These are phyloP conservation scores for Dicyrtomina minuta DNA, from an alignment of 2,888 invertebrate species.

Conservation along the genomic window DNA sequence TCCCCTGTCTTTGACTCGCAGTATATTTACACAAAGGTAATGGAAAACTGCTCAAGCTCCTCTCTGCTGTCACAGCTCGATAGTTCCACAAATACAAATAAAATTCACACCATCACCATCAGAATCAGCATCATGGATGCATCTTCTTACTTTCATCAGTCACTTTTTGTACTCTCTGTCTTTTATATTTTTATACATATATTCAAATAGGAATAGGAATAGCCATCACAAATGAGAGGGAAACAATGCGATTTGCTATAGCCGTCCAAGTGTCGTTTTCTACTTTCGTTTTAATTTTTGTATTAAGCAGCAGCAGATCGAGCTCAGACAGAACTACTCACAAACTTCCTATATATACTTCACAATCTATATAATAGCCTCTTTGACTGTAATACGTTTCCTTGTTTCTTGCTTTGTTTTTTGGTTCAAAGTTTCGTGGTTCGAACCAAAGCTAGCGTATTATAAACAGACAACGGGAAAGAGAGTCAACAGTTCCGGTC, in stretches of 20 bases:
- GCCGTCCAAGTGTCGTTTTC: neutral
- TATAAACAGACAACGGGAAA: too few relatives aligned
- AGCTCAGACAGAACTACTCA: neutral
- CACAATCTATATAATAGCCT: neutral
- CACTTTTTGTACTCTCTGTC: too few relatives aligned
- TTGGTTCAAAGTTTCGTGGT: neutral
- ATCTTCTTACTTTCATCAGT: too few relatives aligned
- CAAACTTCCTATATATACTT: neutral
- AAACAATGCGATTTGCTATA: neutral
- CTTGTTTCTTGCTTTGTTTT: neutral
- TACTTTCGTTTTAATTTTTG: neutral
- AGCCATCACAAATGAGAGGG: neutral
- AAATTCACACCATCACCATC: too few relatives aligned
- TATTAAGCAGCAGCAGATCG: neutral
- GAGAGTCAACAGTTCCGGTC: neutral
- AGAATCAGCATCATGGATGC: too few relatives aligned
- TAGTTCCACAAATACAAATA: too few relatives aligned
- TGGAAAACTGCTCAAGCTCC: too few relatives aligned
- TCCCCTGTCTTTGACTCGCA: too few relatives aligned
- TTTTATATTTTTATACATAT: too few relatives aligned
- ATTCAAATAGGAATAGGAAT: neutral
- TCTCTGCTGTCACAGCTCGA: too few relatives aligned
- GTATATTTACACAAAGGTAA: too few relatives aligned
- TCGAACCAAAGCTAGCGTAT: too few relatives aligned
- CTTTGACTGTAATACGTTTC: neutral